Conservation (phyloP, 64 coral and sea anemone species). For the Montipora sp. region DNA sequence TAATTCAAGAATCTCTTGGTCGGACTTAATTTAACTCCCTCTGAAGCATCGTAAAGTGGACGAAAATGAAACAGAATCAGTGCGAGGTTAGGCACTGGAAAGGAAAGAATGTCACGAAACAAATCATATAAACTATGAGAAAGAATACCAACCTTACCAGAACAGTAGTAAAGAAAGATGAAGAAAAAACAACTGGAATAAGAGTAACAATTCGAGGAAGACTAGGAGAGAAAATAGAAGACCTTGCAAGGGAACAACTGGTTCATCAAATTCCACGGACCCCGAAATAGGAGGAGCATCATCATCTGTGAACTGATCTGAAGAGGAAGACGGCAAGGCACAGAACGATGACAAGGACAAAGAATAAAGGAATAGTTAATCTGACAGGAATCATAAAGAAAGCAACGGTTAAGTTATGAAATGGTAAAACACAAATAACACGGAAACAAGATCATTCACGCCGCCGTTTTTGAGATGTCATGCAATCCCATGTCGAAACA, state of each 20-base stretch:
- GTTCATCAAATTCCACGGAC: slow-evolving; percentile 82
- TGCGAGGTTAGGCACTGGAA: no score
- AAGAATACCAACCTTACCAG: neutral
- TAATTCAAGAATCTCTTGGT: no score
- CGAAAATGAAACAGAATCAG: no score
- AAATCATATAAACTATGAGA: no score
- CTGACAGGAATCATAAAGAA: neutral
- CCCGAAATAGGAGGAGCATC: slow-evolving; percentile 77
- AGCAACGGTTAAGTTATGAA: neutral
- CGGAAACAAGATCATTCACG: no score
- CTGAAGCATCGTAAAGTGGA: no score
- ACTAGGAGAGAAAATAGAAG: neutral
- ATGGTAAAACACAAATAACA: neutral
- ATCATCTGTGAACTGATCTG: slow-evolving; percentile 82
- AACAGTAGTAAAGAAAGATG: neutral
- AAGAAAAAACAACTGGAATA: neutral
- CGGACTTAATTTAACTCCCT: no score
- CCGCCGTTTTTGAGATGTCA: no score
- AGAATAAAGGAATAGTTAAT: neutral
- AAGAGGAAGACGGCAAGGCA: neutral
- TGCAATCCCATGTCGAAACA: no score
- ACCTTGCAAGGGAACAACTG: neutral
- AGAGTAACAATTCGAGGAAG: neutral
- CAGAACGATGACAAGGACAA: neutral
- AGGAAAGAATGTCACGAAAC: no score